Evolutionary conservation across 2,797 vertebrate species (phyloP), one percentile per base, ranked within the genome.

Genomic region (Peromyscus aztecus): DNA sequence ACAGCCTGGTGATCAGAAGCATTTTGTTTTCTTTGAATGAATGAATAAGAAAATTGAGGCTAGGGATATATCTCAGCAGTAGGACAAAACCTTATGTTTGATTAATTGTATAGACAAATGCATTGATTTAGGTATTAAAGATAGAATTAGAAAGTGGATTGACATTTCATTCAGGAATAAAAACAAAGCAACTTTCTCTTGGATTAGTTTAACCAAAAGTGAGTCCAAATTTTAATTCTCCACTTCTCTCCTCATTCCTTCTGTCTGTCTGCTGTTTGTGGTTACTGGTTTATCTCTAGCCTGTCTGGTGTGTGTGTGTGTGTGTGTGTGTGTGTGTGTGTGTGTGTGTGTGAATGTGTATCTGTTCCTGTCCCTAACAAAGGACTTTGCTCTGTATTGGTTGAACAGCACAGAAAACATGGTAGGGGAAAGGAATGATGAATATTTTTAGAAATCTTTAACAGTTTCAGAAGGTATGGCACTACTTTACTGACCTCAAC

Each of bases 291-390:
- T 82, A 27, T 40, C 71, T 43, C 24, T 75, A 71, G 7, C 12
- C 9, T 37, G 37, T 40, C 6, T 24, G n/a, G 2, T 59, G 23
- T 37, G 23, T 40, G 78, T 29, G 55, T 40, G n/a, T 61, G 55
- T 61, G 80, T 61, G n/a, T 82, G 80, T 82, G 80, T 82, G 80
- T 82, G 52, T 81, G 55, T 82, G 80, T 82, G 80, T 82, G 57
- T 82, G 77, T 55, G 49, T 80, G 24, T 83, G 24, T 61, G 57
- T 63, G 24, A 19, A 27, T 83, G 13, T 82, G n/a, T 82, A 7
- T 83, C 3, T 63, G 37, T 80, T 8, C 8, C 40, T 65, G 59
- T 65, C 10, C 5, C 40, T 46, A 65, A 84, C 40, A 46, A 46
- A 46, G 17, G 2, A 29, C 24, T 76, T 76, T 43, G 40, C 40